These are phyloP conservation scores for Ascaphus truei DNA, from an alignment of 2,113 vertebrate genomes.

Conservation along the genomic window DNA sequence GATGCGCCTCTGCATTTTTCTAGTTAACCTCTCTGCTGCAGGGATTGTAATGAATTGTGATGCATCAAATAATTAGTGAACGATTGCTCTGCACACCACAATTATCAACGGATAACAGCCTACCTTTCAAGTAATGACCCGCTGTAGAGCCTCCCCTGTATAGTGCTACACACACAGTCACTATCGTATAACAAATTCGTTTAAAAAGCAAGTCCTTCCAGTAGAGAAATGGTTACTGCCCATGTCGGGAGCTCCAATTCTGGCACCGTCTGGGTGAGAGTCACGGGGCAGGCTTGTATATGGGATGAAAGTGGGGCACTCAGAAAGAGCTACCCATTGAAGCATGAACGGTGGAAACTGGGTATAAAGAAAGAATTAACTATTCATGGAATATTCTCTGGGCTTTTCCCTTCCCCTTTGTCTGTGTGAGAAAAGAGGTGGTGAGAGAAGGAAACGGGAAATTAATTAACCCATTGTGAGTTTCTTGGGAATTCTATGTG, in stretches of 20 bases:
- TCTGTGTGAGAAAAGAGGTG: slow-evolving; percentile 3
- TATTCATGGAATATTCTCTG: background rate
- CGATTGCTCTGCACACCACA: too few relatives aligned
- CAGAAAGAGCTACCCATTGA: background rate
- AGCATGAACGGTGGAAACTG: background rate
- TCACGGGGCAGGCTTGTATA: background rate
- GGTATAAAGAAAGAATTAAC: background rate
- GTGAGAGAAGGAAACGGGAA: background rate
- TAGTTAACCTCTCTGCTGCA: background rate
- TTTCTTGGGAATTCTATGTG: background rate
- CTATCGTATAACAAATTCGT: too few relatives aligned
- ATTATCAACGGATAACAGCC: too few relatives aligned
- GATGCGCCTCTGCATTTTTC: background rate
- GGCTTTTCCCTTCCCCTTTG: background rate
- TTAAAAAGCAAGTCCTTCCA: too few relatives aligned
- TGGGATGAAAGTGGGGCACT: slow-evolving; percentile 1
- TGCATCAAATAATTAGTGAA: too few relatives aligned
- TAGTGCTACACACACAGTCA: too few relatives aligned
- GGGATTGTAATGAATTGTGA: background rate
- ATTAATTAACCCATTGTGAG: background rate
- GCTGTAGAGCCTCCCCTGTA: too few relatives aligned
- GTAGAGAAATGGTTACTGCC: too few relatives aligned
- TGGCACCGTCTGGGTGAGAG: too few relatives aligned
- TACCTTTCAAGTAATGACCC: too few relatives aligned
- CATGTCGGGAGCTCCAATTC: too few relatives aligned